phyloP scores from a whole-genome alignment of 1,140 invertebrate species.

The Drepana arcuata region DNA sequence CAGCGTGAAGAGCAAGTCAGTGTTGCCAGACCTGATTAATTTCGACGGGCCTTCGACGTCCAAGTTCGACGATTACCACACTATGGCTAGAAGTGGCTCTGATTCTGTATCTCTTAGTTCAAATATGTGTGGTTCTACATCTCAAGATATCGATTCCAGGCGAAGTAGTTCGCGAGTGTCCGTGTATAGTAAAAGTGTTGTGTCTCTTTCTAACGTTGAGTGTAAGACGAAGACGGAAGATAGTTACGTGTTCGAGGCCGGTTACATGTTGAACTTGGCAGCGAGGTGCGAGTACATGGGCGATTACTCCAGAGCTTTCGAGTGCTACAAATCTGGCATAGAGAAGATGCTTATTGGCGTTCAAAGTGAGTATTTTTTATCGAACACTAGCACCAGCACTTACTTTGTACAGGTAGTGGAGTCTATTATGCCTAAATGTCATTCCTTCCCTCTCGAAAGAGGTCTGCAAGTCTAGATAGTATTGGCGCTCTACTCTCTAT shows the following conservation, averaged over 20 bases:
- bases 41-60: constrained; percentile 54
- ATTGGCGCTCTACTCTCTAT: too few relatives aligned
- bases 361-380: constrained; percentile 54
- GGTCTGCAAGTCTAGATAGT: too few relatives aligned
- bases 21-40: constrained; percentile 55
- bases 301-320: constrained; percentile 49
- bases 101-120: constrained; percentile 20
- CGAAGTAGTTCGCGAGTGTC: constrained; percentile 27
- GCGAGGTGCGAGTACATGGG: constrained; percentile 47
- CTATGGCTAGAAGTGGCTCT: constrained; percentile 19
- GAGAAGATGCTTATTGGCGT: constrained; percentile 67
- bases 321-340: constrained; percentile 58
- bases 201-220: constrained; percentile 31
- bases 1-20: constrained; percentile 29
- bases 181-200: constrained; percentile 24
- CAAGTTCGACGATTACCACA: constrained; percentile 46
- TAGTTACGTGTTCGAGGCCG: constrained; percentile 64
- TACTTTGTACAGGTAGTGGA: too few relatives aligned
- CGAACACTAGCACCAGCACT: too few relatives aligned
- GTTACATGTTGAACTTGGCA: constrained; percentile 53
- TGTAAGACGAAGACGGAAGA: constrained; percentile 52
- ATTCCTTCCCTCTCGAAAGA: too few relatives aligned
- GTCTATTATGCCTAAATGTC: too few relatives aligned
- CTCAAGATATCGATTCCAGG: too few relatives aligned
- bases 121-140: constrained; percentile 14